phyloP scores from a whole-genome alignment of 2,888 invertebrate species.

The Hecatera dysodea region DNA sequence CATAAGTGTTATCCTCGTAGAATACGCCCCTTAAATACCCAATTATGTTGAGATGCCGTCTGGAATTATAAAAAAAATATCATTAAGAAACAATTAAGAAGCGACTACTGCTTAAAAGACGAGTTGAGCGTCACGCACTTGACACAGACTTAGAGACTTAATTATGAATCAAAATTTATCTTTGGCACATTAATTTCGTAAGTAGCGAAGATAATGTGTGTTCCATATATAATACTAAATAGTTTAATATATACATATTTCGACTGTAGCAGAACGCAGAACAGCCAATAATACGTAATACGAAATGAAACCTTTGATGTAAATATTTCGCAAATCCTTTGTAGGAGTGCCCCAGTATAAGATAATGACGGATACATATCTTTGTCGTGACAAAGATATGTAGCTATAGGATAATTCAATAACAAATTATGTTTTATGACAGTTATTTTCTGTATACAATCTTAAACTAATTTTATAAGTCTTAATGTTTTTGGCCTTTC shows the following conservation, averaged over 20 bases:
- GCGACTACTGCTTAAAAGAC: neutral
- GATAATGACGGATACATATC: neutral
- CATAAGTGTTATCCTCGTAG: neutral
- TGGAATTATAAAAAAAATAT: neutral
- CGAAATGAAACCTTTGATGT: slow-evolving; percentile 12
- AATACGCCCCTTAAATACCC: neutral
- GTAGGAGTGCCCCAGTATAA: neutral
- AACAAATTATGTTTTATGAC: slow-evolving; percentile 1
- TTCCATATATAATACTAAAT: neutral
- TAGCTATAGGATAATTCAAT: slow-evolving; percentile 9
- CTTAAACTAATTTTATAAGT: slow-evolving; percentile 33
- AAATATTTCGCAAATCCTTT: slow-evolving; percentile 10
- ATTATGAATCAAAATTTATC: slow-evolving; percentile 10
- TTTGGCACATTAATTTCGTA: slow-evolving; percentile 5
- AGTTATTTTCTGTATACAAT: neutral
- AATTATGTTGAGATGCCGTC: neutral
- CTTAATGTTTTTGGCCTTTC: slow-evolving; percentile 20
- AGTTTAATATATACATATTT: slow-evolving; percentile 5
- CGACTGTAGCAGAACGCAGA: neutral
- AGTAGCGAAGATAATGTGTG: neutral
- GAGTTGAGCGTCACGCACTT: neutral
- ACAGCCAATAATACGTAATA: slow-evolving; percentile 10
- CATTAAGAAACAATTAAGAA: slow-evolving; percentile 20
- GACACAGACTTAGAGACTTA: neutral
- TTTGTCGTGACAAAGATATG: slow-evolving; percentile 1